phyloP scores from a whole-genome alignment of 1,140 invertebrate species.

The Brachystomella parvula region DNA sequence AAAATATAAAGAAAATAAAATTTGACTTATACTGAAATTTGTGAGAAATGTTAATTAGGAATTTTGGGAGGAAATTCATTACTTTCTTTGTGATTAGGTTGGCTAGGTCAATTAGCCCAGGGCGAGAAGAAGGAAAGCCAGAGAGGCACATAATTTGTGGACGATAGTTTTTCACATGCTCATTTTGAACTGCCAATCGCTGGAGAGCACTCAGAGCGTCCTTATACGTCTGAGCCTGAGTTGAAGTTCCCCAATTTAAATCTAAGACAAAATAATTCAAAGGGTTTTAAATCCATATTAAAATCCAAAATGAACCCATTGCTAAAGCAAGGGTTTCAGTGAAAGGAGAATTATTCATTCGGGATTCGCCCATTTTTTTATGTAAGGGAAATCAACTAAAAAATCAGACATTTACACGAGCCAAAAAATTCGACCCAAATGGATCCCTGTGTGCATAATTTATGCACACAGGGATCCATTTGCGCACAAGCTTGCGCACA shows the following conservation, averaged over 20 bases:
- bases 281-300: conserved; percentile 28
- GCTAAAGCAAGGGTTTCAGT: background rate
- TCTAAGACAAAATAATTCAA: conserved; percentile 49
- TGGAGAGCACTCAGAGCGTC: conserved; percentile 75
- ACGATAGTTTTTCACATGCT: conserved; percentile 95
- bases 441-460: background rate
- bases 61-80: no score
- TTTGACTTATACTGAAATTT: no score
- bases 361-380: no score
- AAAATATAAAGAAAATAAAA: no score
- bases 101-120: conserved; percentile 81
- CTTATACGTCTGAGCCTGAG: conserved; percentile 91
- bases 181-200: conserved; percentile 69
- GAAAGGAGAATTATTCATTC: conserved; percentile 1
- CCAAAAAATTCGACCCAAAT: background rate
- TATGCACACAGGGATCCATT: background rate
- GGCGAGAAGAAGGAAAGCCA: conserved; percentile 68
- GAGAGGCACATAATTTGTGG: conserved; percentile 82
- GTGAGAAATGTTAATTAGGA: no score
- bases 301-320: conserved; percentile 6
- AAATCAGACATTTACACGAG: background rate
- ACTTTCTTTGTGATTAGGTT: conserved; percentile 79
- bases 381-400: background rate
- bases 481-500: background rate
- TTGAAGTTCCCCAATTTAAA: conserved; percentile 96